A percentile compares a stretch with the other conserved stretches of the same genome.
Conservation (phyloP, 2,113 vertebrate genomes). For the Abramis brama region DNA sequence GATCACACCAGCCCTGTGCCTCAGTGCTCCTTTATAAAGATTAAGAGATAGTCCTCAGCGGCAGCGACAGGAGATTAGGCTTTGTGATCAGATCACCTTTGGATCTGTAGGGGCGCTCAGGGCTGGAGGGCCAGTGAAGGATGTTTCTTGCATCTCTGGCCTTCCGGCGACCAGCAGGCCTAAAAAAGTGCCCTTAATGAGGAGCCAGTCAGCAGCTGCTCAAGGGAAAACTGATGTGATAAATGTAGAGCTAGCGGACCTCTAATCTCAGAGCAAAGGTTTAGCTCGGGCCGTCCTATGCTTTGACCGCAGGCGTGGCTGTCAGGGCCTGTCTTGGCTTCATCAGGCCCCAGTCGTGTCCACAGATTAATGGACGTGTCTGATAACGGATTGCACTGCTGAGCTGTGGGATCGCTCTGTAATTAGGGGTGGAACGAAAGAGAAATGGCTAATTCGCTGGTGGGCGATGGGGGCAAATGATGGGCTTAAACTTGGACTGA, state of each 20-base stretch:
- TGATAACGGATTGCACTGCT: conserved; percentile 73
- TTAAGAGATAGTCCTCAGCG: conserved; percentile 9
- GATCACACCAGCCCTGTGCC: background rate
- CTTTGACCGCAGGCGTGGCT: conserved; percentile 1
- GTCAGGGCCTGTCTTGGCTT: conserved; percentile 19
- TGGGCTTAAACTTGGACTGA: conserved; percentile 56
- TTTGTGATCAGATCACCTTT: conserved; percentile 9
- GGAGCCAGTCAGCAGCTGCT: conserved; percentile 9
- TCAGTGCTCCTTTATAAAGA: conserved; percentile 1
- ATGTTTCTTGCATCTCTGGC: conserved; percentile 3
- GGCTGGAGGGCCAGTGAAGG: conserved; percentile 1
- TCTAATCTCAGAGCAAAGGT: conserved; percentile 35
- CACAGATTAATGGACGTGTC: conserved; percentile 69
- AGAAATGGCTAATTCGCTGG: conserved; percentile 72
- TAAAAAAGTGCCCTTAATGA: conserved; percentile 28
- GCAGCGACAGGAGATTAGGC: conserved; percentile 4
- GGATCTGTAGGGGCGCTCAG: background rate
- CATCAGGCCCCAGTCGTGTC: conserved; percentile 44
- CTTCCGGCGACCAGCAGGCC: conserved; percentile 4
- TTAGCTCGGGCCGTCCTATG: conserved; percentile 21
- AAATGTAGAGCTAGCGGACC: conserved; percentile 18
- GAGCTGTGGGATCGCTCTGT: conserved; percentile 62
- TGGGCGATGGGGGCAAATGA: conserved; percentile 65
- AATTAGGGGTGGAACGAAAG: conserved; percentile 75
- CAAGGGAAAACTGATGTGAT: conserved; percentile 11